Evolutionary conservation across 2,113 vertebrate genomes (phyloP), one percentile per base, ranked within the genome.

Genomic region (Accipiter virgatus): DNA sequence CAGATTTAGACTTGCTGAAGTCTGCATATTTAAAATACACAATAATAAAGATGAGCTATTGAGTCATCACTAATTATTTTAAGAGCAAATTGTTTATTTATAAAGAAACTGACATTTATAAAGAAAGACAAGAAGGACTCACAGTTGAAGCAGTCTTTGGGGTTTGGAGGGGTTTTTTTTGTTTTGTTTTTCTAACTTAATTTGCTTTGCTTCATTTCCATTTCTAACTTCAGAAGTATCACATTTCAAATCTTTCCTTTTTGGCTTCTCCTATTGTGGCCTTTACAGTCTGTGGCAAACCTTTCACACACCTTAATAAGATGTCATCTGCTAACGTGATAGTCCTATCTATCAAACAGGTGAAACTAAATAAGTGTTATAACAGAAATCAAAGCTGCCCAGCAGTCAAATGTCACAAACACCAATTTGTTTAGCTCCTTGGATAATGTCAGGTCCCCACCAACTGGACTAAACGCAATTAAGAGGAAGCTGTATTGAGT

Each of bases 1-100:
- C 29, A 80, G 67, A 55, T 53, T 86, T 70, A 88, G 81, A 87
- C 31, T 66, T 92, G 92, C 52, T 92, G 81, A 92, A 62, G 68
- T 84, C 47, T 66, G 67, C 56, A 42, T 56, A 84, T 87, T 70
- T 90, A 84, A 70, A 87, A 90, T 36, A 61, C 31, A 66, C 72
- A 92, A 75, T 62, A 84, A 81, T 43, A 84, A 77, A 77, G 22
- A 45, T 66, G 16, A 91, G 74, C 34, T 62, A 77, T 66, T 91
- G 70, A 87, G 81, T 83, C 83, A 91, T 70, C 56, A 48, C 27
- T 45, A 32, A 90, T 80, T 88, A 84, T 61, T 87, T 87, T n/a
- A 65, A 83, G 38, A 59, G n/a, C 8, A 93, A 84, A 73, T 20
- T 68, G 42, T 55, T 95, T 79, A 58, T 65, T 87, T 90, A 70